Percentiles rank a stretch among this genome's conserved stretches.
Conservation (phyloP, 2,797 vertebrate species). For the Gadopsis bispinosus region DNA sequence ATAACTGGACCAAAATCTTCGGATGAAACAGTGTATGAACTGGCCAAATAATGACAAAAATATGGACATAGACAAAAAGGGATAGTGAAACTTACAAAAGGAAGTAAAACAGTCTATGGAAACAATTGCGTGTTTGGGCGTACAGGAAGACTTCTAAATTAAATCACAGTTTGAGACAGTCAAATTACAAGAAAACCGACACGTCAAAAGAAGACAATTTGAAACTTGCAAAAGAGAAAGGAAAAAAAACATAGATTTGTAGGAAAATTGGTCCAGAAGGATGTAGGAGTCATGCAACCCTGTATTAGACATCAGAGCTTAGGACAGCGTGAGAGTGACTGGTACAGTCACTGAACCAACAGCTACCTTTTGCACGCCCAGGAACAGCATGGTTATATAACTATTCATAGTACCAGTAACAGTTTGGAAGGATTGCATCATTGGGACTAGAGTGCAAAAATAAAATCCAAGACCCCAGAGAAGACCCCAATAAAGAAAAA, state of each 20-base stretch:
- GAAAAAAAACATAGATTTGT: rapidly evolving
- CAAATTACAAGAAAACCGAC: not conserved
- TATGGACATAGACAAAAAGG: not conserved
- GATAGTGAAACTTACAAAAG: conserved; percentile 5
- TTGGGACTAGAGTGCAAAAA: not conserved
- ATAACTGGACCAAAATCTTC: not conserved
- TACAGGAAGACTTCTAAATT: not conserved
- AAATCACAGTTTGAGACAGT: not conserved
- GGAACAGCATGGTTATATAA: not conserved
- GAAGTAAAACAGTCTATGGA: not conserved
- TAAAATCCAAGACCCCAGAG: not conserved
- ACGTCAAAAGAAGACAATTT: not conserved
- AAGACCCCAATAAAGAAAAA: not conserved
- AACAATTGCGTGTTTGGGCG: not conserved
- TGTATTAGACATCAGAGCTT: not conserved
- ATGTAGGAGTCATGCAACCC: not conserved
- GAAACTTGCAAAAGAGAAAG: not conserved
- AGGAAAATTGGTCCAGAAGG: rapidly evolving
- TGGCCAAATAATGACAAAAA: not conserved
- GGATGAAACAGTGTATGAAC: not conserved
- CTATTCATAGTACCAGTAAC: conserved; percentile 17
- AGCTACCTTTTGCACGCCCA: not conserved
- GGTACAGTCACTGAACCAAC: conserved; percentile 6
- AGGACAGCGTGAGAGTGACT: not conserved
- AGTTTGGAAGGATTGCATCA: conserved; percentile 34